A percentile compares a stretch with the other conserved stretches of the same genome.
These are phyloP conservation scores for Promerops cafer DNA, from an alignment of 2,113 vertebrate species.

Conservation along the genomic window DNA sequence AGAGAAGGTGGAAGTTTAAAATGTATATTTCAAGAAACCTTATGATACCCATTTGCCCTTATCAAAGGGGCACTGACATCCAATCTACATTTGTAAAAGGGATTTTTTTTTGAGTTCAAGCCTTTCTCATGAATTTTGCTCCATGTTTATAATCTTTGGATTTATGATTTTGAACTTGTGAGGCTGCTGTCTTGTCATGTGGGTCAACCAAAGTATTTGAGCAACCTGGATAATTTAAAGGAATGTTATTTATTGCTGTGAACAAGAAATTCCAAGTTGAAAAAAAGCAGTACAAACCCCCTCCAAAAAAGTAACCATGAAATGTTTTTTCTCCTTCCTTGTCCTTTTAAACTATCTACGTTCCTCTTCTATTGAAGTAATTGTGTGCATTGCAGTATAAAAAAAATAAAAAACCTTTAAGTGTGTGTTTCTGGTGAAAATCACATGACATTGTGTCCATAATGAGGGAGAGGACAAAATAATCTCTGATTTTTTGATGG, in stretches of 20 bases:
- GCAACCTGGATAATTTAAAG: slow-evolving; percentile 24
- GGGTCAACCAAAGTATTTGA: slow-evolving; percentile 28
- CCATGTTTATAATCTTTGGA: slow-evolving; percentile 30
- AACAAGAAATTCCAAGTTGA: not conserved
- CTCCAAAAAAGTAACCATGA: not conserved
- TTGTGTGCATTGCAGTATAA: not conserved
- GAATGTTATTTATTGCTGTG: slow-evolving; percentile 14
- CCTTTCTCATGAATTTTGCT: slow-evolving; percentile 55
- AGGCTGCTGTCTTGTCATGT: not conserved
- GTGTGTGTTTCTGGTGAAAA: not conserved
- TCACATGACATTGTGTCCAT: not conserved
- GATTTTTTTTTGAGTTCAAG: slow-evolving; percentile 6
- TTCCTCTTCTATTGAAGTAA: not conserved
- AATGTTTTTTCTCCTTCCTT: not conserved
- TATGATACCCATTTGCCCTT: not conserved
- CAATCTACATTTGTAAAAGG: not conserved
- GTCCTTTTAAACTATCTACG: not conserved
- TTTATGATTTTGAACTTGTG: slow-evolving; percentile 41
- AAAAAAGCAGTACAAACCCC: not conserved
- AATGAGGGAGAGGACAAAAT: slow-evolving; percentile 15
- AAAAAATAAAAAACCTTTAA: slow-evolving; percentile 21
- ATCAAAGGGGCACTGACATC: not conserved
- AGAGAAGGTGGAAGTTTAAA: not conserved
- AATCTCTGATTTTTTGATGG: not conserved
- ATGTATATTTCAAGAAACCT: not conserved